phyloP scores from a whole-genome alignment of 1,140 invertebrate genomes.

The Leptonema lineaticorne region DNA sequence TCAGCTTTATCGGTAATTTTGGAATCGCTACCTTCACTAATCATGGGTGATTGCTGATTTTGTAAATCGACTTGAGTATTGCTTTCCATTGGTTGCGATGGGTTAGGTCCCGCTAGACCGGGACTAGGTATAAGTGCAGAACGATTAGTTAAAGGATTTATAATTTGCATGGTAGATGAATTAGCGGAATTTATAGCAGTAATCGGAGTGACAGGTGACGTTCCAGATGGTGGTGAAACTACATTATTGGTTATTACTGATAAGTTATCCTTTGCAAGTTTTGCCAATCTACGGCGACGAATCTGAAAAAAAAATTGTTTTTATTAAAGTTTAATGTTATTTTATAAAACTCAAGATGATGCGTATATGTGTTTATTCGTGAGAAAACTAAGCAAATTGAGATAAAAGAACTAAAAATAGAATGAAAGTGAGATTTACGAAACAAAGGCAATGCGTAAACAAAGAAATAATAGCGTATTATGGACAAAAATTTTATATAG shows the following conservation, averaged over 20 bases:
- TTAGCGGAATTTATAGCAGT: constrained; percentile 47
- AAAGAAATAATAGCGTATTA: neutral
- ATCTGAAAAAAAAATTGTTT: constrained; percentile 29
- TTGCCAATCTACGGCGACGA: constrained; percentile 39
- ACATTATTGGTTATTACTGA: constrained; percentile 28
- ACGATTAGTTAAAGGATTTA: constrained; percentile 43
- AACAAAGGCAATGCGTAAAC: neutral
- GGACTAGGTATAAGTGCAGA: constrained; percentile 42
- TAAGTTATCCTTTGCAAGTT: constrained; percentile 29
- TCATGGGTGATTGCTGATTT: constrained; percentile 39
- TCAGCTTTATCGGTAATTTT: constrained; percentile 50
- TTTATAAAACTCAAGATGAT: neutral
- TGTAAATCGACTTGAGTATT: constrained; percentile 1
- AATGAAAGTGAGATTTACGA: neutral
- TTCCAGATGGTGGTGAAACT: neutral
- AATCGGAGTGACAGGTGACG: constrained; percentile 47
- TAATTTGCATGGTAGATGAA: constrained; percentile 42
- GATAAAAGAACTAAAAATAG: neutral
- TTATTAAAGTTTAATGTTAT: neutral
- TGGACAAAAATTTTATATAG: neutral
- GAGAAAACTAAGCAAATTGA: neutral
- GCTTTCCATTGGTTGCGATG: constrained; percentile 38
- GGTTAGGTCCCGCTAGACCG: constrained; percentile 16
- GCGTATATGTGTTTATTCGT: neutral
- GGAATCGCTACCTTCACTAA: constrained; percentile 46